phyloP scores from a whole-genome alignment of 2,113 vertebrate species.

The Phasianus colchicus region DNA sequence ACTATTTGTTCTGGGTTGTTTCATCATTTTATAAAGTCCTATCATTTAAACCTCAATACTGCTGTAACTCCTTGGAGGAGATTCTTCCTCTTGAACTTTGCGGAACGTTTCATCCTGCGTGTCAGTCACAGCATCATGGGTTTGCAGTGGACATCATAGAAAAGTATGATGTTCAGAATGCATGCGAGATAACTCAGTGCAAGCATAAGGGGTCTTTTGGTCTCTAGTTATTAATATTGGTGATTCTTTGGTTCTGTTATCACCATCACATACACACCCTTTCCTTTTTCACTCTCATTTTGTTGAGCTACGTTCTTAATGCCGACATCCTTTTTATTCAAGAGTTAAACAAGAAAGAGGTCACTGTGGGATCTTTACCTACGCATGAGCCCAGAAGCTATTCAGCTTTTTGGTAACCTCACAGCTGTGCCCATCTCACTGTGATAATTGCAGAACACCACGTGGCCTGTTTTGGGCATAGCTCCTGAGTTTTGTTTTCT shows the following conservation, averaged over 20 bases:
- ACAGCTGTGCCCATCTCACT: not conserved
- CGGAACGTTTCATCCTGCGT: not conserved
- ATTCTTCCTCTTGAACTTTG: not conserved
- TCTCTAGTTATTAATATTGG: not conserved
- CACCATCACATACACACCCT: accelerated
- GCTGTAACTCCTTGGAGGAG: not conserved
- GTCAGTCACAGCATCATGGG: not conserved
- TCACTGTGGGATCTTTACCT: not conserved
- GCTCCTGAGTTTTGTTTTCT: accelerated
- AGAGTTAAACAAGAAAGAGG: not conserved
- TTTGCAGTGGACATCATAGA: no score
- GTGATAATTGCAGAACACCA: no score
- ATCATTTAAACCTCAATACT: not conserved
- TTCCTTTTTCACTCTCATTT: not conserved
- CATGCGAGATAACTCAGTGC: not conserved
- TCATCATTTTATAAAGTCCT: not conserved
- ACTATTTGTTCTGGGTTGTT: not conserved
- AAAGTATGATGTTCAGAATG: not conserved
- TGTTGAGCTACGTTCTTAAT: not conserved
- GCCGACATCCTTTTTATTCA: not conserved
- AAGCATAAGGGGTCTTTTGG: not conserved
- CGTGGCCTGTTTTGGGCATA: not conserved
- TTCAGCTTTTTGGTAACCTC: not conserved
- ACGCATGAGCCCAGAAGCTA: not conserved
- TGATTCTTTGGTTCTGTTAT: not conserved